phyloP scores from a whole-genome alignment of 2,888 invertebrate species.

The Drosophila cracens region DNA sequence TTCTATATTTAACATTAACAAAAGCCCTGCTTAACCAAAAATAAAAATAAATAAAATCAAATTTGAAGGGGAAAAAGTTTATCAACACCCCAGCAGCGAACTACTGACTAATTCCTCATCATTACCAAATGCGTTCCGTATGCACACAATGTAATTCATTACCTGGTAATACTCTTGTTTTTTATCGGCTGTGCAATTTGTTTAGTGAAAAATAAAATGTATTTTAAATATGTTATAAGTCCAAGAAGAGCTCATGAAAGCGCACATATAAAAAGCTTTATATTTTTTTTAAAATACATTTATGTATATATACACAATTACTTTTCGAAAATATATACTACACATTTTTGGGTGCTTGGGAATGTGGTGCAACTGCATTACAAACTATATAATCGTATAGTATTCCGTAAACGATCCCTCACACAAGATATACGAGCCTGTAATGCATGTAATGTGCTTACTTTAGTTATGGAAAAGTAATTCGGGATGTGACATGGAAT shows the following conservation, averaged over 20 bases:
- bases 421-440: background rate
- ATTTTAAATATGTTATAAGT: background rate
- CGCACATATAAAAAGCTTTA: background rate
- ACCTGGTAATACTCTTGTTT: too few relatives aligned
- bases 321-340: too few relatives aligned
- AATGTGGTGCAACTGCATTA: background rate
- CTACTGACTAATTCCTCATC: background rate
- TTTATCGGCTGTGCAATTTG: background rate
- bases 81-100: background rate
- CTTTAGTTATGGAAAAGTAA: background rate
- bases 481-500: background rate
- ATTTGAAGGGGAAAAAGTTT: background rate
- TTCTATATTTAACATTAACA: background rate
- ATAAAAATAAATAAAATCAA: background rate
- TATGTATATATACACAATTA: background rate
- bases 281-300: background rate
- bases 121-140: background rate
- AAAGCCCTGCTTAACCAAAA: background rate
- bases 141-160: background rate
- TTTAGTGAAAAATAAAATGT: background rate
- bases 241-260: background rate
- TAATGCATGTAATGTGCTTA: background rate
- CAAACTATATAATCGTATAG: background rate
- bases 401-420: background rate
- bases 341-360: too few relatives aligned